Conservation (phyloP, 2,797 vertebrate species). For the Lepidocolaptes lacrymiger region DNA sequence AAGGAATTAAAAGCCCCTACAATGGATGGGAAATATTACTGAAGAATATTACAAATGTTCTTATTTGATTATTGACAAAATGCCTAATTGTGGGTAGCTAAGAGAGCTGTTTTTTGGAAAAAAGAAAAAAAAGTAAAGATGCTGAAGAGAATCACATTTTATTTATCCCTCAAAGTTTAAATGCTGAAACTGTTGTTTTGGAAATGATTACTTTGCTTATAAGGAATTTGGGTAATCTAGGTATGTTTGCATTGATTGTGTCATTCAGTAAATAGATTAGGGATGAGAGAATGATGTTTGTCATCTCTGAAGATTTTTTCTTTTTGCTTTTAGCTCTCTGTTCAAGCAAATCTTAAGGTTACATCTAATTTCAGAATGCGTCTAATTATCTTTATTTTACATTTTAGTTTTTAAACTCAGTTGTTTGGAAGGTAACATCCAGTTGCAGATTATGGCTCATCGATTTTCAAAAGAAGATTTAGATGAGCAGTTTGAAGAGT, state of each 20-base stretch:
- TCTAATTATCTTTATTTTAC: slow-evolving; percentile 23
- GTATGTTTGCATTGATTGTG: background rate
- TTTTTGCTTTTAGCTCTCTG: background rate
- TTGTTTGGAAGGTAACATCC: slow-evolving; percentile 3
- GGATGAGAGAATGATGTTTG: background rate
- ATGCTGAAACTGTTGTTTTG: background rate
- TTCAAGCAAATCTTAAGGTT: background rate
- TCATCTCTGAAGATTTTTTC: rapidly evolving
- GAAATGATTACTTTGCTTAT: background rate
- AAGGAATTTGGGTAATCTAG: background rate
- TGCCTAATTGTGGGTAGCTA: background rate
- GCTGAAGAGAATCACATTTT: background rate
- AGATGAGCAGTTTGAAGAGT: slow-evolving; percentile 93
- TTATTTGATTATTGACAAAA: background rate
- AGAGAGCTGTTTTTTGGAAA: background rate
- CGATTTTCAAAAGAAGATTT: slow-evolving; percentile 84
- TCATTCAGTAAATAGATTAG: background rate
- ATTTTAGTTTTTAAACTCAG: background rate
- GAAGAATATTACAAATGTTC: background rate
- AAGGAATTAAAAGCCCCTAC: background rate
- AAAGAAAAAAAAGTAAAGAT: no score
- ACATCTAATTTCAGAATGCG: background rate
- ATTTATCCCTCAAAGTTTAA: background rate
- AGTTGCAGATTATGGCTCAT: slow-evolving; percentile 79
- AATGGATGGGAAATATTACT: background rate